Evolutionary conservation across 2,888 invertebrate genomes (phyloP).

Genomic region (Anoplius nigerrimus): DNA sequence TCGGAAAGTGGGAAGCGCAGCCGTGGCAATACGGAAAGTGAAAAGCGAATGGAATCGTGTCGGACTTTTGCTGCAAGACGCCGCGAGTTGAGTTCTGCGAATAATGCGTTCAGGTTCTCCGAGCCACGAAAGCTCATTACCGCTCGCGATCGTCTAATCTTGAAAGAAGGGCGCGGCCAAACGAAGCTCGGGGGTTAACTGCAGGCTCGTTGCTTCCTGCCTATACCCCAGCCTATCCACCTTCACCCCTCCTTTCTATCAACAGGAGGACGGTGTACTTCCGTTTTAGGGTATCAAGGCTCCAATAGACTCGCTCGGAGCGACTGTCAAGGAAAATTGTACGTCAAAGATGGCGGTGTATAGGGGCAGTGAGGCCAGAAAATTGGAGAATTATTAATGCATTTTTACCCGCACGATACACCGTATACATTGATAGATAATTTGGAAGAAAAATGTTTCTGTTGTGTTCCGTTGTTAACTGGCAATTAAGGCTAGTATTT

Average conservation of each 20-base stretch:
- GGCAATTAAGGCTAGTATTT: no score
- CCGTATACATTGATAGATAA: no score
- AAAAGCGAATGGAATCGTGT: no score
- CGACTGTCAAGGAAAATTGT: slow-evolving; percentile 19
- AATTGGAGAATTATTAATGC: no score
- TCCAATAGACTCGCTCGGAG: not conserved
- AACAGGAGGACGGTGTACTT: not conserved
- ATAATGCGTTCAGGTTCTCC: slow-evolving; percentile 53
- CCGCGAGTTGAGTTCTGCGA: slow-evolving; percentile 31
- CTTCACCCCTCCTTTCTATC: not conserved
- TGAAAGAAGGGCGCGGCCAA: slow-evolving; percentile 24
- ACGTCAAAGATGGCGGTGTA: slow-evolving; percentile 13
- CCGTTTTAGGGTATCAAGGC: not conserved
- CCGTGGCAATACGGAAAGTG: no score
- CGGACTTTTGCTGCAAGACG: no score
- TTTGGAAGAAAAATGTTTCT: no score
- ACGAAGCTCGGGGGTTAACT: slow-evolving; percentile 47
- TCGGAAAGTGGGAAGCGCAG: no score
- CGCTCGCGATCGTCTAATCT: slow-evolving; percentile 53
- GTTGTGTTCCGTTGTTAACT: no score
- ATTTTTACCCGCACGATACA: no score
- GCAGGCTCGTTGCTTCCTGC: slow-evolving; percentile 26
- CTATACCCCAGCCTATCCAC: not conserved
- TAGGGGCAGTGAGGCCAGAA: no score
- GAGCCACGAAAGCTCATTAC: slow-evolving; percentile 52